phyloP scores from a whole-genome alignment of 2,113 vertebrate species.

The Elephantulus edwardii region DNA sequence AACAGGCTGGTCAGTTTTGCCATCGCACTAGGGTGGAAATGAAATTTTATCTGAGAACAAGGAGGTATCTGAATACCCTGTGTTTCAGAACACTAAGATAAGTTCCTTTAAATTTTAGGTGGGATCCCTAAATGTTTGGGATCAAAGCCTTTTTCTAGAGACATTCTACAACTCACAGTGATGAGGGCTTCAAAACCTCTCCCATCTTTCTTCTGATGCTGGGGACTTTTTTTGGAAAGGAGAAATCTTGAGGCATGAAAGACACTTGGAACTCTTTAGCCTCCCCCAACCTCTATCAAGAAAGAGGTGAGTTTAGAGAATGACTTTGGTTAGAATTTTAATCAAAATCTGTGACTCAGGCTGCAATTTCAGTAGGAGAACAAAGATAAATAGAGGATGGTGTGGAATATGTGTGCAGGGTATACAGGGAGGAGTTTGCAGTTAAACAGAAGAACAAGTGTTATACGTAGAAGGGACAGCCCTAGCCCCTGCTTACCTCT shows the following conservation, averaged over 20 bases:
- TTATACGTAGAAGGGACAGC: background rate
- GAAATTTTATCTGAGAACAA: no score
- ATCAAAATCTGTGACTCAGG: background rate
- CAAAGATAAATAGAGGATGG: background rate
- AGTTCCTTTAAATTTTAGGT: no score
- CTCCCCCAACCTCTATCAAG: background rate
- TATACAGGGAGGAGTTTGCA: background rate
- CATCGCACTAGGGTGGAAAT: background rate
- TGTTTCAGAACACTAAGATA: no score
- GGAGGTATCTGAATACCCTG: no score
- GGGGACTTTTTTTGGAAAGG: background rate
- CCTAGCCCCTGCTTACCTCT: background rate
- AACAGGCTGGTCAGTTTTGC: background rate
- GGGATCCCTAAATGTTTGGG: background rate
- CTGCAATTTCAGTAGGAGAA: background rate
- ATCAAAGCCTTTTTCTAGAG: background rate
- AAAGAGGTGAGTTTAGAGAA: background rate
- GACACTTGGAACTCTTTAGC: background rate
- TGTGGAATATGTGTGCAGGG: background rate
- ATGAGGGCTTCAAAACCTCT: fast-evolving
- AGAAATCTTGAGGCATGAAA: background rate
- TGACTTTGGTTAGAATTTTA: background rate
- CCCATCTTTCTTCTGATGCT: background rate
- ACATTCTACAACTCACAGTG: no score
- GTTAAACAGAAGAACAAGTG: background rate